A percentile compares a stretch with the other conserved stretches of the same genome.
Evolutionary conservation across 92 coral and sea anemone species (phyloP).

Genomic region (Siderastrea radians): DNA sequence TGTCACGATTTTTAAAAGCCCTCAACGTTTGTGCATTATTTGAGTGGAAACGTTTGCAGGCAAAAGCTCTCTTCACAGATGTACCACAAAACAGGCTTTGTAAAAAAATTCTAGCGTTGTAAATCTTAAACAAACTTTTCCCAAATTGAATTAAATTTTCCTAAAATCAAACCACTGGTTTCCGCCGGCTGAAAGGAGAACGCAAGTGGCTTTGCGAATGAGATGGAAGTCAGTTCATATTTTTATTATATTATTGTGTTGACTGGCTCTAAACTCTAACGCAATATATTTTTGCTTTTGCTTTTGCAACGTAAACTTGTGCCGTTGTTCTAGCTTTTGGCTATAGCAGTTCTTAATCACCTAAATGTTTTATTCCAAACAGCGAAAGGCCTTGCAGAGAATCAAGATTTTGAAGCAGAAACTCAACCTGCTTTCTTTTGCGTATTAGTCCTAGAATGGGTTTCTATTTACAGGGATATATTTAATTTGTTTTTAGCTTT

Average conservation of each 20-base stretch:
- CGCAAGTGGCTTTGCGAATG: background rate
- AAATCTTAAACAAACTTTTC: too few species aligned
- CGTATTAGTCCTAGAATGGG: background rate
- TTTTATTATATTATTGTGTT: background rate
- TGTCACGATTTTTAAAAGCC: too few species aligned
- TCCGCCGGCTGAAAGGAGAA: background rate
- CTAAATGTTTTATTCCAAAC: slow-evolving; percentile 64
- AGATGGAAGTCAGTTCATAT: background rate
- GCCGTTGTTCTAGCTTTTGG: background rate
- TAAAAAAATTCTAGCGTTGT: too few species aligned
- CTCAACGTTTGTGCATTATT: too few species aligned
- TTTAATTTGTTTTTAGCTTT: background rate
- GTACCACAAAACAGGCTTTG: too few species aligned
- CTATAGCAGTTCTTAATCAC: slow-evolving; percentile 8
- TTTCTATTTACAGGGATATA: background rate
- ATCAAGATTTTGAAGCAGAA: slow-evolving; percentile 54
- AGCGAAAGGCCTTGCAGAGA: slow-evolving; percentile 64
- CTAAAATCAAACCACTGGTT: background rate
- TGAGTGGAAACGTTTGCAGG: too few species aligned
- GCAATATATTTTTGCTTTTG: too few species aligned
- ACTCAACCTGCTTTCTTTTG: slow-evolving; percentile 46
- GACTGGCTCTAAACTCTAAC: background rate
- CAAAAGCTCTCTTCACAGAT: too few species aligned
- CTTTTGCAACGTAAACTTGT: background rate
- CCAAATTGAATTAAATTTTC: too few species aligned